Percentiles rank a stretch among this genome's conserved stretches.
These are phyloP conservation scores for Dermolepida albohirtum DNA, from an alignment of 2,888 invertebrate genomes.

Conservation along the genomic window DNA sequence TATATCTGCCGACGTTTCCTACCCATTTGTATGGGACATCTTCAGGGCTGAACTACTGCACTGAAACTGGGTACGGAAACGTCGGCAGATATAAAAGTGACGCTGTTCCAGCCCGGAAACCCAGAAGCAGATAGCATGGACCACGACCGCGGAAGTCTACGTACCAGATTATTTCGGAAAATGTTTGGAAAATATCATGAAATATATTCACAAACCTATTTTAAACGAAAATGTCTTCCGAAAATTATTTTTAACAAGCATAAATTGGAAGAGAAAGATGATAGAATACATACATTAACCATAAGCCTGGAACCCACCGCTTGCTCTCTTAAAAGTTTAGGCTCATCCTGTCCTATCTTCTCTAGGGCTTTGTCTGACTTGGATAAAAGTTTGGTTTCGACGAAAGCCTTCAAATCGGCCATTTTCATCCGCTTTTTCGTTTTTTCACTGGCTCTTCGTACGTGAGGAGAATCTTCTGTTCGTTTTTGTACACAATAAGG, in stretches of 20 bases:
- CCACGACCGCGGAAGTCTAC: no score
- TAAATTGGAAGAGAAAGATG: conserved; percentile 34
- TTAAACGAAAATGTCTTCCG: neutral
- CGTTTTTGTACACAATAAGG: conserved; percentile 63
- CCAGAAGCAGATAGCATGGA: no score
- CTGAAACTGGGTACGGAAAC: no score
- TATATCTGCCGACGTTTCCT: no score
- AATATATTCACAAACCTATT: no score
- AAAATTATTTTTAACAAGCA: neutral
- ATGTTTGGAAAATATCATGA: no score
- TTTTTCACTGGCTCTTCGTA: conserved; percentile 83
- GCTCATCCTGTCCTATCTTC: conserved; percentile 86
- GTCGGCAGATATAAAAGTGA: no score
- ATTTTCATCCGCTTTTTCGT: conserved; percentile 90
- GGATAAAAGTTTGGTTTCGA: conserved; percentile 90
- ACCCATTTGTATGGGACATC: no score
- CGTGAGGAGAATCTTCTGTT: conserved; percentile 66
- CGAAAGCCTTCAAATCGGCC: conserved; percentile 90
- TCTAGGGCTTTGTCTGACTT: conserved; percentile 93
- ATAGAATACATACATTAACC: conserved; percentile 61
- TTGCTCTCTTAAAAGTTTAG: conserved; percentile 68
- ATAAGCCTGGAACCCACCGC: conserved; percentile 71
- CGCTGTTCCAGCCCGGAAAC: no score
- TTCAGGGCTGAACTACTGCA: no score
- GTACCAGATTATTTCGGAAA: no score